Conservation (phyloP, 2,888 invertebrate species). For the Drosophila longiperda region DNA sequence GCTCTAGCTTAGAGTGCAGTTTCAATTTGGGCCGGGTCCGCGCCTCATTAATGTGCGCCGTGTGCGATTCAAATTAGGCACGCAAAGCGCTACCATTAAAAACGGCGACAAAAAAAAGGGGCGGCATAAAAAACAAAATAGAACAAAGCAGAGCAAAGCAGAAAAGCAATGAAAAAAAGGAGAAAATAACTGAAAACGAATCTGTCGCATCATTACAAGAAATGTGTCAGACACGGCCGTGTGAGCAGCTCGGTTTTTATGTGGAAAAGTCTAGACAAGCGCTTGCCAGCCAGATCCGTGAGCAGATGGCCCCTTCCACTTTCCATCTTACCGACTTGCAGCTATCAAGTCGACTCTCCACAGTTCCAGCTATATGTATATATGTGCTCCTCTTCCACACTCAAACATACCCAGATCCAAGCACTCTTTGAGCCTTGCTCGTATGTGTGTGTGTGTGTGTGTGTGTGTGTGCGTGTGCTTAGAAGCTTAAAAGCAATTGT, state of each 20-base stretch:
- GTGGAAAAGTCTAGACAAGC: conserved; percentile 63
- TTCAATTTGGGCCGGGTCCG: conserved; percentile 25
- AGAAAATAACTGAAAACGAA: conserved; percentile 51
- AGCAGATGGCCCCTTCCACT: conserved; percentile 5
- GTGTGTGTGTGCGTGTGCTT: neutral
- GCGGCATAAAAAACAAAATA: conserved; percentile 25
- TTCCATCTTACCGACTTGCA: neutral
- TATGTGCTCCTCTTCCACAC: conserved; percentile 2
- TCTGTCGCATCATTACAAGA: conserved; percentile 75
- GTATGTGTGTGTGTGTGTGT: neutral
- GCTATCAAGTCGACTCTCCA: neutral
- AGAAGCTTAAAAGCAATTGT: conserved; percentile 40
- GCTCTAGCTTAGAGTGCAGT: conserved; percentile 6
- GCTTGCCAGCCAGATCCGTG: conserved; percentile 26
- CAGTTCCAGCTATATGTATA: conserved; percentile 23
- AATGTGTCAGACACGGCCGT: conserved; percentile 66
- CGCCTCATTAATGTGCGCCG: conserved; percentile 70
- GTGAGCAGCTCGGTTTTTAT: conserved; percentile 68
- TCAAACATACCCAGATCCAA: neutral
- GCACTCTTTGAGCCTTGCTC: neutral
- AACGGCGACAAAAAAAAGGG: conserved; percentile 55
- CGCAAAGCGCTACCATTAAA: conserved; percentile 73
- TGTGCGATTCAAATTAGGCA: conserved; percentile 74
- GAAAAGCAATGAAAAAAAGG: neutral
- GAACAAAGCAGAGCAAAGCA: conserved; percentile 10